phyloP scores from a whole-genome alignment of 2,797 vertebrate genomes.

The Micropoecilia bifurca region DNA sequence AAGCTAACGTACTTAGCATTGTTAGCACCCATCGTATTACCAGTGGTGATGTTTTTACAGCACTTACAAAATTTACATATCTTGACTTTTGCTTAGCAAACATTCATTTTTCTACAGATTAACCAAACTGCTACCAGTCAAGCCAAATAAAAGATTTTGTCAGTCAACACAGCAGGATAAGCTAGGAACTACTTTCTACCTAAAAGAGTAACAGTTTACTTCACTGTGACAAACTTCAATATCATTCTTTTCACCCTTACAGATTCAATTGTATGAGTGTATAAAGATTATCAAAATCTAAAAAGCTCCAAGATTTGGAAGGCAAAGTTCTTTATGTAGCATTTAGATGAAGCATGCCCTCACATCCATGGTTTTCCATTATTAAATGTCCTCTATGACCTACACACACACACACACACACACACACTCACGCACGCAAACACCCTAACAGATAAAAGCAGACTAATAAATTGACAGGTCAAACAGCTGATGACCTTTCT shows the following conservation, averaged over 20 bases:
- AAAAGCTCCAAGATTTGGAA: neutral
- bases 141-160: neutral
- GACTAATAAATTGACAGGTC: conserved; percentile 3
- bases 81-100: too few relatives aligned
- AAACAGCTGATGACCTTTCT: conserved; percentile 24
- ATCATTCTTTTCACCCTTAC: neutral
- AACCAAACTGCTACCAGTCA: neutral
- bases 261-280: neutral
- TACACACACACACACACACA: neutral
- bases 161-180: neutral
- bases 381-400: neutral
- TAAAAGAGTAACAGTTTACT: neutral
- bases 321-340: too few relatives aligned
- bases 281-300: neutral
- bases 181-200: neutral
- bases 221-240: neutral
- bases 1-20: neutral
- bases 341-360: conserved; percentile 6
- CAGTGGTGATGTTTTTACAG: neutral
- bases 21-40: neutral
- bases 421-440: neutral
- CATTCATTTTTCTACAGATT: neutral
- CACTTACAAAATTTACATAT: neutral
- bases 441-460: neutral
- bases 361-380: conserved; percentile 18